Base-by-base conservation (phyloP, 2,888 invertebrate species). In the Pecten maximus region DNA sequence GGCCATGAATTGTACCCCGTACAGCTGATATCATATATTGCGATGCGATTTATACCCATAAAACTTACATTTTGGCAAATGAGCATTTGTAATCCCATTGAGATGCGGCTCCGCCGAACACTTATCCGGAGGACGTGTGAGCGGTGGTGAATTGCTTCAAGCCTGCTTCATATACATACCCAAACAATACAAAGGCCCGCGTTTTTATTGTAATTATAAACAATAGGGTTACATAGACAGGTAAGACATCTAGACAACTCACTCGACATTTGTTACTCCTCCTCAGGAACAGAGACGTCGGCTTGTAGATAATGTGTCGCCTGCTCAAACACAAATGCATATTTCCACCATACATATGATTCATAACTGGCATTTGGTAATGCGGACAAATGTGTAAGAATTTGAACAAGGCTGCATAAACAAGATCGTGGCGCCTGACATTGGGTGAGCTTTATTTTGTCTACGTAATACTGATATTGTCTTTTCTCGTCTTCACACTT, bases 1-100 rank as follows among this genome's bases (percentile, higher is more conserved):
- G 74, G 16, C 35, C 74, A 12, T 74, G 35, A 6, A 74, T 74
- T 74, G 35, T 74, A 35, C 74, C 74, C 35, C 28, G 74, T 74
- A 74, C 74, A 28, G 74, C 74, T 74, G 74, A 74, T 74, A 74
- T 74, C 35, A 74, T 74, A 74, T 28, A 74, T 35, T 23, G 15
- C 4, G 35, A 74, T 35, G 74, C 74, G 74, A 74, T 74, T 74
- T 74, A 74, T 74, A 28, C 74, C 10, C 28, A 74, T 74, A 74
- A 74, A 74, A 74, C 74, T 74, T 74, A 74, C 74, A 74, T 74
- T 74, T 74, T 74, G 74, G 74, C 74, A 74, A 74, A 74, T 74
- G 74, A 74, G 74, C 74, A 28, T 28, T 74, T 74, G 74, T 74
- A 74, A 74, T 74, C 74, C 74, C 74, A 74, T 74, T 74, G 74